Conservation (phyloP, 1,140 invertebrate genomes). For the Tribolium castaneum region DNA sequence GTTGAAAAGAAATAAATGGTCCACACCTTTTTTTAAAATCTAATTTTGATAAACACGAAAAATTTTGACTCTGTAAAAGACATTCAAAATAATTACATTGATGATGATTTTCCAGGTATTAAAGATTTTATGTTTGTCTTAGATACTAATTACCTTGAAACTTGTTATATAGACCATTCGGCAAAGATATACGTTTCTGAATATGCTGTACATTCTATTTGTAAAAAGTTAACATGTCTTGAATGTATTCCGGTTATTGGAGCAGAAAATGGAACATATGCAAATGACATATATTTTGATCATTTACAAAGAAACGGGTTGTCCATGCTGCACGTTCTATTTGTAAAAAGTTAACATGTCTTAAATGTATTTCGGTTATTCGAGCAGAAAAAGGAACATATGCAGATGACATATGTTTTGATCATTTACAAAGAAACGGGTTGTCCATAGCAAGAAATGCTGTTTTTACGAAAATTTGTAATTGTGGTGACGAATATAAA, state of each 20-base stretch:
- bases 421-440: conserved; percentile 16
- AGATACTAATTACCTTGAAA: not conserved
- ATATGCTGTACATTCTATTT: not conserved
- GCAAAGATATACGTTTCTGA: not conserved
- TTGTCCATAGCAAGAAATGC: not conserved
- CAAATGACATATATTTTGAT: conserved; percentile 6
- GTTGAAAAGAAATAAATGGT: not conserved
- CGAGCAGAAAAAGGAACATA: conserved; percentile 5
- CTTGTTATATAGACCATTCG: not conserved
- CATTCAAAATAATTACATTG: not conserved
- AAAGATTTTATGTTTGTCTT: not conserved
- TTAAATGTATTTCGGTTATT: not conserved
- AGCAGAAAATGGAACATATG: not conserved
- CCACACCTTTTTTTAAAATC: not conserved
- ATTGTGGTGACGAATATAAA: not conserved
- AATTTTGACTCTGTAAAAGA: not conserved
- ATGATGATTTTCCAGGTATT: not conserved
- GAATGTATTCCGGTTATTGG: not conserved
- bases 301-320: conserved; percentile 14
- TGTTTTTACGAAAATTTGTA: conserved; percentile 8
- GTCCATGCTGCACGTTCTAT: not conserved
- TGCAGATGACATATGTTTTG: not conserved
- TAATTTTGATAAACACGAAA: not conserved
- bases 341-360: not conserved
- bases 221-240: not conserved